Base-by-base conservation (phyloP, 1,140 invertebrate species). In the Anastrepha ludens region DNA sequence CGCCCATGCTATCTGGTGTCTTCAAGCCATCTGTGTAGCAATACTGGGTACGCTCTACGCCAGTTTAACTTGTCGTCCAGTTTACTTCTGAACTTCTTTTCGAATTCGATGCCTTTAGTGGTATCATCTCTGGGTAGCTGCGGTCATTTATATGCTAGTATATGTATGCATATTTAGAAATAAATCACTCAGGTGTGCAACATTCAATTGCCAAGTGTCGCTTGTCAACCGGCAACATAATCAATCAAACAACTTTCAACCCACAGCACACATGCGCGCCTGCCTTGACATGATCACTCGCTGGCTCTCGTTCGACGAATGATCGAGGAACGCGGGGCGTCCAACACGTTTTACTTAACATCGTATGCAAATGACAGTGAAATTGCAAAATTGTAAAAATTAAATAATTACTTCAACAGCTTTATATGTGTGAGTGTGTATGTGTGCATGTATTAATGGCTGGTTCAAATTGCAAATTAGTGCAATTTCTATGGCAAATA, bases 191-290 rank as follows among this genome's bases (percentile, higher is more conserved):
- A 20, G 74, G 74, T 81, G 47, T 58, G 74, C 44, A 81, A 81
- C n/a, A 41, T n/a, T n/a, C 13, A 55, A 55, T 81, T 81, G 17
- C 55, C n/a, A 81, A 81, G 74, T 81, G 74, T 81, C 74, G 74
- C 74, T 47, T 81, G 74, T 58, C 74, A 81, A 81, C 55, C 55
- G 67, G 4, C 67, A 47, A 74, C 67, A 74, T 20, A 44, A 81
- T 81, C 74, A 81, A 81, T 81, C 74, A 81, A 58, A 81, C 47
- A 55, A 81, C 50, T 81, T 81, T 81, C 74, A 81, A 81, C 74
- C 50, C n/a, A 29, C 47, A 8, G n/a, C 74, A 29, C 74, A 81
- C 74, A 81, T n/a, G 64, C 8, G 17, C 60, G 15, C 60, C 60
- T 13, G 60, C 60, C 17, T 4, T 67, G 20, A 20, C 64, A 29